These are phyloP conservation scores for Bombylius discolor DNA, from an alignment of 2,888 invertebrate species.

Conservation along the genomic window DNA sequence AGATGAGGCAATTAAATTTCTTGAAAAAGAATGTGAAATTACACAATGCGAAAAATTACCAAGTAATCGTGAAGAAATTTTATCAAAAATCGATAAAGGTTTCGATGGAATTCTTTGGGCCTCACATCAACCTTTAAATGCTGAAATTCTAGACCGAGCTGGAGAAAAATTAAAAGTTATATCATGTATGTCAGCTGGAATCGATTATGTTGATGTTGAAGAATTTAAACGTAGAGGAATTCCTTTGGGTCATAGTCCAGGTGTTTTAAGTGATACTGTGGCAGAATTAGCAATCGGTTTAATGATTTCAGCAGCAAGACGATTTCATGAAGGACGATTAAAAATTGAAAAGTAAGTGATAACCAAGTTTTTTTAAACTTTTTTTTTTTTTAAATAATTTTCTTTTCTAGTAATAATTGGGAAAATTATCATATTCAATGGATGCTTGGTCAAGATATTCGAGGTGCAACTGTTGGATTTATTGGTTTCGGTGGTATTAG, in stretches of 20 bases:
- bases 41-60: constrained; percentile 25
- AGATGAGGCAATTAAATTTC: constrained; percentile 46
- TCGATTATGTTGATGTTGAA: constrained; percentile 64
- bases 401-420: constrained; percentile 45
- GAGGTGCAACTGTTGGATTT: constrained; percentile 67
- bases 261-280: constrained; percentile 59
- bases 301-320: constrained; percentile 58
- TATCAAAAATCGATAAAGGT: constrained; percentile 26
- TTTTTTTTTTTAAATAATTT: background rate
- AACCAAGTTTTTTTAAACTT: too few species aligned
- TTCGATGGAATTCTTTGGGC: constrained; percentile 32
- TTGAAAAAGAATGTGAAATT: constrained; percentile 40
- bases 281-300: constrained; percentile 73
- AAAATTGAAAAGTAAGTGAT: constrained; percentile 41
- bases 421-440: constrained; percentile 55
- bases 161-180: constrained; percentile 59
- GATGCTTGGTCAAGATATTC: constrained; percentile 66
- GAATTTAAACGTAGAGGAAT: constrained; percentile 60
- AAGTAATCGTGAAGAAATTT: constrained; percentile 24
- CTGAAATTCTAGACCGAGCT: constrained; percentile 28
- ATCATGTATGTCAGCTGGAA: constrained; percentile 75
- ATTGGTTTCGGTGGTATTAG: constrained; percentile 74
- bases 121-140: constrained; percentile 24
- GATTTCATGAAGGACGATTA: constrained; percentile 60
- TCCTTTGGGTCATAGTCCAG: constrained; percentile 66